Base-by-base conservation (phyloP, 1,140 invertebrate species). In the Drosophila kanapiae region DNA sequence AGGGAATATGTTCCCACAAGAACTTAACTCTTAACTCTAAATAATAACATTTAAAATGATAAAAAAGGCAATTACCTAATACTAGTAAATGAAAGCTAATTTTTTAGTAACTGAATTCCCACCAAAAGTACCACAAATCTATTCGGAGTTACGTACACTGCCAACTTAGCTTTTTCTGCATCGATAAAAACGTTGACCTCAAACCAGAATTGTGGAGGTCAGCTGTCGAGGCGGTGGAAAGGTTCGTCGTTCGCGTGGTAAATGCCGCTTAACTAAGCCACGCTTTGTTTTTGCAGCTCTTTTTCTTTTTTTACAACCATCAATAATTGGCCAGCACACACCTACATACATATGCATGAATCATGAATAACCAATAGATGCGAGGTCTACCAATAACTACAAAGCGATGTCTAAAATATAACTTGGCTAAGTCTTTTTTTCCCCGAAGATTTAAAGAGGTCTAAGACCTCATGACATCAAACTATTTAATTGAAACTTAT, bases 111-210 rank as follows among this genome's bases (percentile, higher is more conserved):
- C 10, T 43, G 4, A 37, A 29, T 23, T 33, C 40, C 4, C 29
- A 23, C n/a, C 6, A 33, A 49, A 11, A 42, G 11, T 14, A 37
- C 18, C 29, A n/a, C 37, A 9, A 37, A 45, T 35, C 9, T 42
- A 51, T 18, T 62, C 13, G 18, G 14, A 31, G 42, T 42, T 42
- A 49, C 45, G 6, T 51, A 47, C 37, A 67, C 31, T 61, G 29
- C 14, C 42, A 58, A 62, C 48, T 62, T 31, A 59, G 54, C 47
- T 51, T 57, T 87, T 87, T 87, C 77, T 87, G 77, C 85, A 90
- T 78, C 82, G 70, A 74, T 82, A 76, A 85, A 81, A 72, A 51
- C 78, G 75, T 91, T 88, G 85, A 88, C 85, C 85, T 88, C 85
- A 91, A 88, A 51, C 48, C 40, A 56, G 51, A 61, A 86, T 61